Evolutionary conservation across 2,888 invertebrate genomes (phyloP), one percentile per base, ranked within the genome.

Genomic region (Archaeoteleia sp.): DNA sequence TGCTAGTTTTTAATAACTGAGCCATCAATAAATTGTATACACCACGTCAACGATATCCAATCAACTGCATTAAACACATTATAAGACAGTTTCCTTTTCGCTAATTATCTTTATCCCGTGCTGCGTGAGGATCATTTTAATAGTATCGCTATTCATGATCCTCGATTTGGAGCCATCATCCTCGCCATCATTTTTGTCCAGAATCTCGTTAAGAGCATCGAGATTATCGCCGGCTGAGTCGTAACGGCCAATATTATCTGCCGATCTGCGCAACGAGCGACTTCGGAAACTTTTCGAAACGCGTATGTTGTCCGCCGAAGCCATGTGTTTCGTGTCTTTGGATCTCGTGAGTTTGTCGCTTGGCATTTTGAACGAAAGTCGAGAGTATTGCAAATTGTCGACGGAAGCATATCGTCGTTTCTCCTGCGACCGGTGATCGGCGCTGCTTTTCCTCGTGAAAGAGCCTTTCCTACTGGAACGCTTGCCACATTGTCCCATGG

Each of bases 21-120:
- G 37, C 37, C 13, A 37, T 15, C 8, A 14, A 14, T 8, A 4
- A 35, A 7, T 8, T n/a, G 20, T 20, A 5, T 5, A 5, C 20
- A 5, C 5, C n/a, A n/a, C n/a, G n/a, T 20, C 5, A 2, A 20
- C 20, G 20, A 20, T 6, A 10, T 9, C 32, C 10, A 10, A 1
- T 10, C 17, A 15, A 7, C 7, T 10, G 12, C 10, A 35, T 6
- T 63, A 42, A 35, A 62, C 49, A 1, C 27, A 79, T 82, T 85
- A 85, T 71, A 85, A 79, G 46, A 83, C 91, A 67, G 92, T 93
- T 80, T 93, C 93, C 9, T 91, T 91, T 78, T 93, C 93, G 75
- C 93, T 93, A 37, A 93, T 92, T 45, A 93, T 92, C 83, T 92
- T 91, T 73, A 93, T 92, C 1, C 93, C 93, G 78, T 93, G 92